phyloP scores from a whole-genome alignment of 2,888 invertebrate species.

The Drosophila merina region DNA sequence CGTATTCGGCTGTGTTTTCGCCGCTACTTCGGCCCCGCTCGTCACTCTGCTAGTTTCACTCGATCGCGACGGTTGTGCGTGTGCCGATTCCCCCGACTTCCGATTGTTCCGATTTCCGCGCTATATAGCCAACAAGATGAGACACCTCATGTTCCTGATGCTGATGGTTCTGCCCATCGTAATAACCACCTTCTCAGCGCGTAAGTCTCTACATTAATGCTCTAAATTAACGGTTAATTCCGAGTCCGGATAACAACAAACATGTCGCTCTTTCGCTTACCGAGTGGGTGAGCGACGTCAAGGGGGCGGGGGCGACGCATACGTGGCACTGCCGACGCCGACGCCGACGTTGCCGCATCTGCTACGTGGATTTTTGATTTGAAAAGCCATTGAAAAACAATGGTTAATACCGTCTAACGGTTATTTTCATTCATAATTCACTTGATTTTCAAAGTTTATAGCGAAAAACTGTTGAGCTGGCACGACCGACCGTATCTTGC shows the following conservation, averaged over 20 bases:
- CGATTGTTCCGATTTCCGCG: slow-evolving; percentile 31
- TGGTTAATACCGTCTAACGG: not conserved
- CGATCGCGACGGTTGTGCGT: slow-evolving; percentile 47
- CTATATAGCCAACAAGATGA: slow-evolving; percentile 85
- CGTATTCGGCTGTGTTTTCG: slow-evolving; percentile 46
- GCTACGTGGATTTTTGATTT: slow-evolving; percentile 16
- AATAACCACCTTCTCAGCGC: slow-evolving; percentile 88
- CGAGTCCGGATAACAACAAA: not conserved
- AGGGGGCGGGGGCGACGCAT: slow-evolving; percentile 34
- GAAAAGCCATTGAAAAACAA: not conserved
- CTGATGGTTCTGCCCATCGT: slow-evolving; percentile 89
- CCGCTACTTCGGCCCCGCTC: slow-evolving; percentile 37
- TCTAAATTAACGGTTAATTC: too few relatives aligned
- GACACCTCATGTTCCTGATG: slow-evolving; percentile 87
- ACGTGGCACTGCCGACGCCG: slow-evolving; percentile 56
- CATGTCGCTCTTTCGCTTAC: not conserved
- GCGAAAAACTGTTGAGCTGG: slow-evolving; percentile 63
- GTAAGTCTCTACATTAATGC: slow-evolving; percentile 85
- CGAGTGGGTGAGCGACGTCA: not conserved
- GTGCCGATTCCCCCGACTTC: slow-evolving; percentile 30
- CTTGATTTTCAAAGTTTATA: not conserved
- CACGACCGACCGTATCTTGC: slow-evolving; percentile 19
- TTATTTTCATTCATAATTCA: slow-evolving; percentile 23
- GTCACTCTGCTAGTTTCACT: slow-evolving; percentile 56
- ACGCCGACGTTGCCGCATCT: slow-evolving; percentile 3